phyloP scores from a whole-genome alignment of 30 jellyfish, hydroid and myxozoan genomes.

The Turritopsis dohrnii region DNA sequence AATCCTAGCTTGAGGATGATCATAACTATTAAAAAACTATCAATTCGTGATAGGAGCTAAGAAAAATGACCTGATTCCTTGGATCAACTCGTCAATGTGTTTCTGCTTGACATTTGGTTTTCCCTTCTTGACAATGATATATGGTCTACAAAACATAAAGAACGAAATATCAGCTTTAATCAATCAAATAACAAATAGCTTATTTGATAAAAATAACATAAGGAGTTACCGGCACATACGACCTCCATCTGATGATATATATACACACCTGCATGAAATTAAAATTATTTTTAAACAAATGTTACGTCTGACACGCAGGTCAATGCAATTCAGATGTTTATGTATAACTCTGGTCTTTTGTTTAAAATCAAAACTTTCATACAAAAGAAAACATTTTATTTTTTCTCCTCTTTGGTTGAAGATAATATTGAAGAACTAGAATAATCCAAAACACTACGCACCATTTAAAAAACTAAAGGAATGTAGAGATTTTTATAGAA shows the following conservation, averaged over 20 bases:
- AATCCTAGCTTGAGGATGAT: too few relatives aligned
- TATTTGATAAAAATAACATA: too few relatives aligned
- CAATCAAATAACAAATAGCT: background rate
- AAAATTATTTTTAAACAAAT: background rate
- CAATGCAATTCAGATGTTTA: too few relatives aligned
- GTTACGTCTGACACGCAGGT: too few relatives aligned
- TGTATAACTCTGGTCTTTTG: too few relatives aligned
- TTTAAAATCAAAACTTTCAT: too few relatives aligned
- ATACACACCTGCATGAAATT: slow-evolving; percentile 74
- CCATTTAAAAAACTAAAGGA: too few relatives aligned
- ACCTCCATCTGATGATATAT: slow-evolving; percentile 96
- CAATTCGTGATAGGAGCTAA: background rate
- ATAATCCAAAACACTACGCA: too few relatives aligned
- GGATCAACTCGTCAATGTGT: slow-evolving; percentile 63
- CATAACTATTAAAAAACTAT: background rate
- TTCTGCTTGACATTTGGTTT: slow-evolving; percentile 66
- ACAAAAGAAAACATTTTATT: too few relatives aligned
- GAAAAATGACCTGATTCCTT: slow-evolving; percentile 60
- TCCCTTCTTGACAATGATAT: slow-evolving; percentile 77
- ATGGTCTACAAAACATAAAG: slow-evolving; percentile 53
- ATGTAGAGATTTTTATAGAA: too few relatives aligned
- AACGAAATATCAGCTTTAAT: background rate
- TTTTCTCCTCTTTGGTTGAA: too few relatives aligned
- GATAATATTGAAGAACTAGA: too few relatives aligned
- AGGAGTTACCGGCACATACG: slow-evolving; percentile 92